Base-by-base conservation (phyloP, 2,797 vertebrate species). In the Melanotaenia nigrans region DNA sequence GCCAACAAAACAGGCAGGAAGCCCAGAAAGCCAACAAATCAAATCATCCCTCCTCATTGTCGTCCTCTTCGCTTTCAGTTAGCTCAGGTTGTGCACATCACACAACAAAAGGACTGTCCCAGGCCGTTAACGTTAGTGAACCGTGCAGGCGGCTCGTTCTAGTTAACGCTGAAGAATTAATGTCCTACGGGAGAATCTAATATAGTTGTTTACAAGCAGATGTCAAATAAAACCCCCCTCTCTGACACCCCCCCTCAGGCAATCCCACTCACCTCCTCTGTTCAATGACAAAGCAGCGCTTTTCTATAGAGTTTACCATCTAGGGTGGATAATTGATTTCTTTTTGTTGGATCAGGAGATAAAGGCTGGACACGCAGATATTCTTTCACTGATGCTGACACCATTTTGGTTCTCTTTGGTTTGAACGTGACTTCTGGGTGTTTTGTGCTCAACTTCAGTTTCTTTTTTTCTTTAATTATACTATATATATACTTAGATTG, bases 171-270 rank as follows among this genome's bases (percentile, higher is more conserved):
- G 56, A 60, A 25, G 69, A 79, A 78, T 83, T 79, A 72, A 68
- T 72, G 74, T 49, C 60, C 35, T 53, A 1, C 14, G 22, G 79
- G 54, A 68, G 61, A 78, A 81, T 80, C 82, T 81, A 89, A 90
- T 87, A 79, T 83, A 82, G 85, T 78, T 89, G 87, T 91, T 90
- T 91, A 92, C 83, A 73, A 85, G 80, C 81, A 77, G 68, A 80
- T 59, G 75, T 59, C 82, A 73, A 89, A 87, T 85, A 77, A 83
- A 28, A 18, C 0, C 49, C 16, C 16, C 7, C 40, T 3, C 4
- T 1, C 3, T 47, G 35, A 11, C 36, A 12, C 36, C 36, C 36
- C 1, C n/a, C 63, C 75, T 47, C 10, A 33, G 81, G 73, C 61
- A 8, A 30, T 61, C 45, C 56, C 78, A 74, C 87, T 85, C 82